A percentile compares a stretch with the other conserved stretches of the same genome.
These are phyloP conservation scores for Melinopterus prodromus DNA, from an alignment of 2,888 invertebrate genomes.

Conservation along the genomic window DNA sequence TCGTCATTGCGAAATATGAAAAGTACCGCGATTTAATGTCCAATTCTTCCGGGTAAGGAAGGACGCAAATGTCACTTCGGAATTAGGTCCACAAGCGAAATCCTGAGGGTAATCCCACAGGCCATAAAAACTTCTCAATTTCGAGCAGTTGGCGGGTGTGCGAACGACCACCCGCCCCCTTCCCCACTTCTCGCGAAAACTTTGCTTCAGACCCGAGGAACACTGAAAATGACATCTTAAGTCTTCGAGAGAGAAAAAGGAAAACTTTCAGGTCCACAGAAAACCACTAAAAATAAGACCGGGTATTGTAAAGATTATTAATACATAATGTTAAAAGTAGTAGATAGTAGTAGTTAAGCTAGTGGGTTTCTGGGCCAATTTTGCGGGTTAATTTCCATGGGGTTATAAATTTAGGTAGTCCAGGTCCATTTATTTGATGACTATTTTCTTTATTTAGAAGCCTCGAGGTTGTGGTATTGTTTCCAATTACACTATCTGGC, in stretches of 20 bases:
- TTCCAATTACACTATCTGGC: too few relatives aligned
- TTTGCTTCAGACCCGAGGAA: background rate
- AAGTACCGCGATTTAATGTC: too few relatives aligned
- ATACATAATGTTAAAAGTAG: too few relatives aligned
- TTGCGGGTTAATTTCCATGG: too few relatives aligned
- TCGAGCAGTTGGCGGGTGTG: background rate
- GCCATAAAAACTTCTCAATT: background rate
- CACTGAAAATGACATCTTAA: conserved; percentile 4
- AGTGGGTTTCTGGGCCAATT: too few relatives aligned
- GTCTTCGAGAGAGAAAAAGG: background rate
- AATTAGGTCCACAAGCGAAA: background rate
- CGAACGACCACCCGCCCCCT: background rate
- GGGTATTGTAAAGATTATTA: background rate
- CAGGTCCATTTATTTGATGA: too few relatives aligned
- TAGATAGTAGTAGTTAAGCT: too few relatives aligned
- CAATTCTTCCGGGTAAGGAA: background rate
- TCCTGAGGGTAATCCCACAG: background rate
- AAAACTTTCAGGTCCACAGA: background rate
- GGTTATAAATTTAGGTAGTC: too few relatives aligned
- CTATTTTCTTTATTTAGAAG: too few relatives aligned
- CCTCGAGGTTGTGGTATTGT: too few relatives aligned
- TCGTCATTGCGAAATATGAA: too few relatives aligned
- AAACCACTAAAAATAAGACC: background rate
- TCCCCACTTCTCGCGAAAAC: background rate
- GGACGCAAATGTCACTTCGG: background rate